Base-by-base conservation (phyloP, 1,140 invertebrate genomes). In the Octopus bimaculoides region DNA sequence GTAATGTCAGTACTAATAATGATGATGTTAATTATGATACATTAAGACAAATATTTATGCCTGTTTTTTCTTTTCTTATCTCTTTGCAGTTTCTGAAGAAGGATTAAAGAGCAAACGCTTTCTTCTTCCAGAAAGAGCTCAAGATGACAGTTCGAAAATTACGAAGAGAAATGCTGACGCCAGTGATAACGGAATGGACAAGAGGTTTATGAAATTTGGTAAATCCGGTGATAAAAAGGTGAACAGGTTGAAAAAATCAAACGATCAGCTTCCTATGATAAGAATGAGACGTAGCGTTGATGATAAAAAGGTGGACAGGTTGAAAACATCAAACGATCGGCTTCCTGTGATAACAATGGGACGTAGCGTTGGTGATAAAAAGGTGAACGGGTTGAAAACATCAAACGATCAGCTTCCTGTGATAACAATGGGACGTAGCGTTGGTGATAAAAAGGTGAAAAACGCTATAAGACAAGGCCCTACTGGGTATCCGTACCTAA, bases 131-230 rank as follows among this genome's bases (percentile, higher is more conserved):
- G 83, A 81, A 10, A 73, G 80, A 56, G 81, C 79, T 52, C n/a
- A 14, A 12, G 79, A 77, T 41, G 54, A 73, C 14, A 55, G 52
- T 12, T 17, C 10, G 7, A 54, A 54, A 61, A 73, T 53, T 12
- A 71, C 52, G 9, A 78, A 73, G 20, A 78, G 78, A 69, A 20
- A 78, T 52, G 41, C 61, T 17, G 20, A 14, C 4, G 53, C 14
- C n/a, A 14, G 41, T n/a, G 26, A 55, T 8, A 53, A 75, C 41
- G 52, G 5, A 3, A 10, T 14, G 1, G 53, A 56, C 12, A 81
- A 81, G 78, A 73, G 80, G 53, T 81, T 76, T 54, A 81, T 81
- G 82, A 75, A 86, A 66, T 88, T 88, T 54, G 87, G 87, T 9
- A 75, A 82, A 79, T 74, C 77, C 26, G 54, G 53, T 26, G 61